Evolutionary conservation across 2,113 vertebrate genomes (phyloP).

Genomic region (Oryzias javanicus): DNA sequence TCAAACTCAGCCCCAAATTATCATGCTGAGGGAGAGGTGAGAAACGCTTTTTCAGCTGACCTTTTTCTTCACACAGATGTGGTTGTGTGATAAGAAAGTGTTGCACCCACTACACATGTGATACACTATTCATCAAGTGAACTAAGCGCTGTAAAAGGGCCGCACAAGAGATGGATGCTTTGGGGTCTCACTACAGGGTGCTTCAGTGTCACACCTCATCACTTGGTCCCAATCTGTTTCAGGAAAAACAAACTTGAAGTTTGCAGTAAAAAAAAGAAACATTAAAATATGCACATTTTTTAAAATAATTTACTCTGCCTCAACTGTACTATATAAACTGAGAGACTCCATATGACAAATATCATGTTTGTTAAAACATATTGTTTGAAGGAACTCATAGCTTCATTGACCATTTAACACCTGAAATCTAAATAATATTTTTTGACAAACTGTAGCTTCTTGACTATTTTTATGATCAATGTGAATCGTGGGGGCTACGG

Average conservation of each 20-base stretch:
- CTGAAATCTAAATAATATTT: no score
- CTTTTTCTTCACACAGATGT: conserved; percentile 25
- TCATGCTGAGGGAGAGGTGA: conserved; percentile 80
- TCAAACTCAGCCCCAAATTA: conserved; percentile 74
- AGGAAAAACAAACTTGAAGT: not conserved
- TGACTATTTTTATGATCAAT: no score
- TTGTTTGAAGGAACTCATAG: no score
- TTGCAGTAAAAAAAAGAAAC: no score
- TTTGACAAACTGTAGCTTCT: no score
- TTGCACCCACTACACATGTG: not conserved
- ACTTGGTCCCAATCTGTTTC: conserved; percentile 58
- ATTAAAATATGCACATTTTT: no score
- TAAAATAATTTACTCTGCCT: no score
- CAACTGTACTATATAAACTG: no score
- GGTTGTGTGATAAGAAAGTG: conserved; percentile 2
- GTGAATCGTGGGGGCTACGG: no score
- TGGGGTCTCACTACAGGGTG: conserved; percentile 42
- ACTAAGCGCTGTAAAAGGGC: conserved; percentile 45
- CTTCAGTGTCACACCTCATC: conserved; percentile 60
- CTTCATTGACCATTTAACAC: no score
- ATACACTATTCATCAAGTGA: conserved; percentile 43
- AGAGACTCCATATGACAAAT: no score
- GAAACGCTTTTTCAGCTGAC: conserved; percentile 46
- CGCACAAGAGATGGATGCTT: conserved; percentile 28
- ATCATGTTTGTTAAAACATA: no score